Evolutionary conservation across 2,797 vertebrate genomes (phyloP), one percentile per base, ranked within the genome.

Genomic region (Delichon dasypus): DNA sequence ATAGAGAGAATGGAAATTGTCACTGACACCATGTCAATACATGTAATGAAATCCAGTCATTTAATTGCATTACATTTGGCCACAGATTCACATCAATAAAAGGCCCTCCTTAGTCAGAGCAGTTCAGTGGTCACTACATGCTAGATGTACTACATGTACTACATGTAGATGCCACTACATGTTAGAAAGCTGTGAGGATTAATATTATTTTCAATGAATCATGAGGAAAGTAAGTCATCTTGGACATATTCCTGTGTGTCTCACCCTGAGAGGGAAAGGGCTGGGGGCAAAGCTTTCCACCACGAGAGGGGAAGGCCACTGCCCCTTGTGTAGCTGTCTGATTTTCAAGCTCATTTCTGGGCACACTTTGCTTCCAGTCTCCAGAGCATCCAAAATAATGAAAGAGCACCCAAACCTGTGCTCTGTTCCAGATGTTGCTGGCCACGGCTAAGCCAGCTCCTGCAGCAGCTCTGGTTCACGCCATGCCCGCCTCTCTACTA

Each of bases 51-150:
- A 93, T 70, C 88, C 72, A 93, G 73, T 94, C 38, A 38, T 94
- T 96, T 96, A 97, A 95, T 93, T 90, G 88, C 79, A 87, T 91
- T 94, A 93, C 30, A 30, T 74, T 94, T 94, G 87, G 44, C 74
- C 71, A 53, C 11, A 4, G 67, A 84, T 44, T 77, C 38, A 3
- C 60, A 30, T 42, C 85, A 87, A 85, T 87, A 66, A 80, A 85
- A 88, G 32, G 11, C 42, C 13, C n/a, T 76, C 44, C 60, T 61
- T 26, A 48, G 22, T 16, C 66, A 79, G 45, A n/a, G 38, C 16
- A 16, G 61, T 74, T 86, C 88, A 79, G 71, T 86, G 82, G 70
- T 68, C 26, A 2, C 23, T 67, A 68, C 0, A 0, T 45, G 50
- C 58, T 82, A n/a, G n/a, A n/a, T n/a, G n/a, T n/a, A n/a, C n/a